phyloP scores from a whole-genome alignment of 2,888 invertebrate genomes.

The Lithodes maja region DNA sequence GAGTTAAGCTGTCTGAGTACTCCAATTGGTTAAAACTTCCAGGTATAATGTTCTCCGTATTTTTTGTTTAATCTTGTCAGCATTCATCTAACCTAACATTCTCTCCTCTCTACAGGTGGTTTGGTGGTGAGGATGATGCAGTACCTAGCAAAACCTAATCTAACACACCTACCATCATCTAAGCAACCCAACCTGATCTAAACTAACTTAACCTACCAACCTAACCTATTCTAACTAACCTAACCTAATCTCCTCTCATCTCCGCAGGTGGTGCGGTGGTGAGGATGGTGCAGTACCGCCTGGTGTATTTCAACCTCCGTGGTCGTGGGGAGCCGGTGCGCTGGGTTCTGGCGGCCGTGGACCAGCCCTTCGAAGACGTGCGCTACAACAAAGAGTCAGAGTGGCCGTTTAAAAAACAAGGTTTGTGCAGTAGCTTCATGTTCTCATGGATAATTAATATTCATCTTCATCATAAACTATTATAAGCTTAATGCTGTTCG shows the following conservation, averaged over 20 bases:
- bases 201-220: no score
- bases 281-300: constrained; percentile 67
- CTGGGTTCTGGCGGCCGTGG: constrained; percentile 65
- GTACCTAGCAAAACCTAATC: constrained; percentile 35
- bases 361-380: constrained; percentile 70
- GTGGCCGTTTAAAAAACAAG: constrained; percentile 70
- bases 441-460: background rate
- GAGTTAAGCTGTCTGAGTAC: no score
- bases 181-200: no score
- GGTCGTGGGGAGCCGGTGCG: constrained; percentile 71
- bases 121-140: constrained; percentile 50
- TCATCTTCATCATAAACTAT: background rate
- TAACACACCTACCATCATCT: no score
- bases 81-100: background rate
- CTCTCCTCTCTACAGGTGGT: background rate
- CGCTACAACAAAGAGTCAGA: constrained; percentile 66
- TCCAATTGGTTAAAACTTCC: no score
- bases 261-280: background rate
- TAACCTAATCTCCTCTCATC: background rate
- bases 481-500: background rate
- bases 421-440: constrained; percentile 30
- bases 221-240: background rate
- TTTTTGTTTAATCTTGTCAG: no score
- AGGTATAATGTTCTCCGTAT: no score
- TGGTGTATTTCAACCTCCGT: constrained; percentile 70